phyloP scores from a whole-genome alignment of 2,888 invertebrate genomes.

The Plutella xylostella region DNA sequence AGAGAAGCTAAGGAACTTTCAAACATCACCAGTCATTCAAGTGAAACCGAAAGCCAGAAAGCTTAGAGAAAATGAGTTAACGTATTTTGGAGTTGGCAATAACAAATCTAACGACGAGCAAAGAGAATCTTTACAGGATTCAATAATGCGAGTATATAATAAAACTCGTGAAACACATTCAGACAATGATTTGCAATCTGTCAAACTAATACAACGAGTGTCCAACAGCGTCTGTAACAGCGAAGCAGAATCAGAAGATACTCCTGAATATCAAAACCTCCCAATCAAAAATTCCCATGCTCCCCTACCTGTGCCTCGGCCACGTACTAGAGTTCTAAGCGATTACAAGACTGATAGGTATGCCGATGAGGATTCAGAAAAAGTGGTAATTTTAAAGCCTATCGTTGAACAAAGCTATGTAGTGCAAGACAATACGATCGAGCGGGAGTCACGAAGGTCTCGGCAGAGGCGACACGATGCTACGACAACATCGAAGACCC shows the following conservation, averaged over 20 bases:
- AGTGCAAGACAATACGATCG: constrained; percentile 2
- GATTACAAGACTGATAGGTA: not conserved
- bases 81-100: constrained; percentile 62
- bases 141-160: constrained; percentile 13
- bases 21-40: constrained; percentile 31
- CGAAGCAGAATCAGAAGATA: constrained; percentile 54
- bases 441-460: constrained; percentile 28
- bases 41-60: constrained; percentile 50
- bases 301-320: constrained; percentile 45
- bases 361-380: constrained; percentile 21
- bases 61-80: constrained; percentile 70
- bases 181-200: constrained; percentile 41
- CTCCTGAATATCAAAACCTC: constrained; percentile 52
- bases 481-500: constrained; percentile 23
- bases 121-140: constrained; percentile 13
- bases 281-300: constrained; percentile 34
- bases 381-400: constrained; percentile 33
- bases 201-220: constrained; percentile 48
- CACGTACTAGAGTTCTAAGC: constrained; percentile 23
- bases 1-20: constrained; percentile 28
- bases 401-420: constrained; percentile 39
- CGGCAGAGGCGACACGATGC: constrained; percentile 31
- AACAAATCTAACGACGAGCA: not conserved
- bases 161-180: constrained; percentile 23
- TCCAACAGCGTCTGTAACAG: constrained; percentile 55